Percentiles rank a stretch among this genome's conserved stretches.
Conservation (phyloP, 2,113 vertebrate species). For the zebrafish (Danio rerio) region DNA sequence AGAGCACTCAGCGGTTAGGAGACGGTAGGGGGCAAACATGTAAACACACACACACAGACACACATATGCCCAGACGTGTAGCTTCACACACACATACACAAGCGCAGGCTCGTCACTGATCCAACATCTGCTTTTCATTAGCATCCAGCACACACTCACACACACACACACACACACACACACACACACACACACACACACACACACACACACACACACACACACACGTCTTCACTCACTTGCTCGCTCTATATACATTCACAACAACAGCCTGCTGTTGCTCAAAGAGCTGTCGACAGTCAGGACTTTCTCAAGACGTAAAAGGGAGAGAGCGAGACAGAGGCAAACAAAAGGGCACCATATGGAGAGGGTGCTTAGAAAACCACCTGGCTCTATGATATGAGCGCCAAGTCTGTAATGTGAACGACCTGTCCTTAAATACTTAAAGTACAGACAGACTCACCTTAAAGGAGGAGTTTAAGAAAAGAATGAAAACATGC, state of each 20-base stretch:
- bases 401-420: constrained; percentile 47
- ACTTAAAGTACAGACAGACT: constrained; percentile 18
- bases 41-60: constrained; percentile 36
- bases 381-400: constrained; percentile 53
- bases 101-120: constrained; percentile 36
- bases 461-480: neutral
- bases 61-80: constrained; percentile 19
- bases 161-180: neutral
- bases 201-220: neutral
- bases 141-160: constrained; percentile 21
- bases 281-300: constrained; percentile 49
- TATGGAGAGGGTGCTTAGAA: constrained; percentile 49
- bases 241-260: constrained; percentile 37
- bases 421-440: constrained; percentile 36
- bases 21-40: constrained; percentile 40
- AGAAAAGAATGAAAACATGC: no score
- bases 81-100: constrained; percentile 39
- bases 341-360: constrained; percentile 51
- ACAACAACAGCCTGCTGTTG: constrained; percentile 49
- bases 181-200: neutral
- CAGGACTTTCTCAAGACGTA: constrained; percentile 48
- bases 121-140: constrained; percentile 63
- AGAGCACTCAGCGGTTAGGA: constrained; percentile 48
- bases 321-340: constrained; percentile 29
- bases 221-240: constrained; percentile 4